phyloP scores from a whole-genome alignment of 2,888 invertebrate species.

The Ophioninae sp. region DNA sequence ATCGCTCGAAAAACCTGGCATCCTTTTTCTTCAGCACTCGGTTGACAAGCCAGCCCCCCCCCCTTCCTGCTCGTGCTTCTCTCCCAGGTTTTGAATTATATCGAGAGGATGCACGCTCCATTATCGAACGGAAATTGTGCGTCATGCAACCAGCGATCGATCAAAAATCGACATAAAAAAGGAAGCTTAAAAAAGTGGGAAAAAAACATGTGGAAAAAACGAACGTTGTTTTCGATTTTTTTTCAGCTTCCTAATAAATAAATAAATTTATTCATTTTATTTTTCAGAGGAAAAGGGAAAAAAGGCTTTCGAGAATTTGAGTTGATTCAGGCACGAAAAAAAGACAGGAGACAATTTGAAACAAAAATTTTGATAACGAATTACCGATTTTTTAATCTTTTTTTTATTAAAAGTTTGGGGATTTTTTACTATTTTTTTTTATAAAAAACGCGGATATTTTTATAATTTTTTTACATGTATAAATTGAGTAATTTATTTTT shows the following conservation, averaged over 20 bases:
- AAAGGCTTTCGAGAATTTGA: conserved; percentile 1
- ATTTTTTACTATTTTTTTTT: too few relatives aligned
- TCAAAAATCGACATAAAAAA: conserved; percentile 1
- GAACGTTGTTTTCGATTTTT: background rate
- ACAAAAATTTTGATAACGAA: too few relatives aligned
- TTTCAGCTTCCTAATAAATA: too few relatives aligned
- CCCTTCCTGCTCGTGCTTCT: conserved; percentile 37
- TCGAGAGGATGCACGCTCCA: conserved; percentile 44
- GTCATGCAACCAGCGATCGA: conserved; percentile 36
- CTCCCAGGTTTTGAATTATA: conserved; percentile 30
- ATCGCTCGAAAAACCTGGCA: conserved; percentile 60
- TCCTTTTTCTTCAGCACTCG: conserved; percentile 31
- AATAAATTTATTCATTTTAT: too few relatives aligned
- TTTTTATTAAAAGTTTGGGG: too few relatives aligned
- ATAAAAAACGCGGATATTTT: too few relatives aligned
- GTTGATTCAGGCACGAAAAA: background rate
- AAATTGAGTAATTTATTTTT: too few relatives aligned
- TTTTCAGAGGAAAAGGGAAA: too few relatives aligned
- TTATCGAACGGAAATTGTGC: conserved; percentile 56
- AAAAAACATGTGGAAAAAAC: background rate
- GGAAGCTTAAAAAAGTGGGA: background rate
- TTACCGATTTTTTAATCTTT: too few relatives aligned
- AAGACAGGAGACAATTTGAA: too few relatives aligned
- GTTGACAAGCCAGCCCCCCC: conserved; percentile 59
- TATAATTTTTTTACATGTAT: too few relatives aligned